Conservation (phyloP, 1,140 invertebrate species). For the Littorina saxatilis region DNA sequence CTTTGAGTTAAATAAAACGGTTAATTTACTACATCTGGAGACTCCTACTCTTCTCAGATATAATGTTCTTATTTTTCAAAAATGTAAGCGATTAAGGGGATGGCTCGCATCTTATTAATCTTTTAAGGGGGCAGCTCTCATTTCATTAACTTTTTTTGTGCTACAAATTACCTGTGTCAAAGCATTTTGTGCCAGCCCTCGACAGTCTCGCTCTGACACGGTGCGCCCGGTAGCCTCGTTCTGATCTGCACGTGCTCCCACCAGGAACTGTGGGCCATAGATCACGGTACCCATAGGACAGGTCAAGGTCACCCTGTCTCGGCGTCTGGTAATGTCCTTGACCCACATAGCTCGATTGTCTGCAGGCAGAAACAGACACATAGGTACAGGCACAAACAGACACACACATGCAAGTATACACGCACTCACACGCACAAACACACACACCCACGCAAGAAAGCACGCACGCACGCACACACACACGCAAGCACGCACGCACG, state of each 20-base stretch:
- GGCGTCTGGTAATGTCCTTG: conserved; percentile 25
- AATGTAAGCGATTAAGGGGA: neutral
- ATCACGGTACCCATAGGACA: conserved; percentile 38
- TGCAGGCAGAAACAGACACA: neutral
- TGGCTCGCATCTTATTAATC: neutral
- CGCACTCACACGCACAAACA: conserved; percentile 6
- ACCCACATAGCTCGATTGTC: neutral
- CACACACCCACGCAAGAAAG: neutral
- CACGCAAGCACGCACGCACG: neutral
- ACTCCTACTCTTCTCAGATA: neutral
- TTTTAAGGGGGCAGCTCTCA: too few relatives aligned
- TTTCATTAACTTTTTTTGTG: too few relatives aligned
- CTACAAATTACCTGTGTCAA: neutral
- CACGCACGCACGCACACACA: neutral
- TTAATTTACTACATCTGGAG: neutral
- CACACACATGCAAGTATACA: conserved; percentile 7
- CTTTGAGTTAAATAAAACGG: neutral
- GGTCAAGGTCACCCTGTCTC: conserved; percentile 29
- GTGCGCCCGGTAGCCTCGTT: neutral
- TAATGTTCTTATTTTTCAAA: neutral
- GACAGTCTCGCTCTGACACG: neutral
- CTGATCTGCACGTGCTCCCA: neutral
- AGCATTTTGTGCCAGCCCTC: neutral
- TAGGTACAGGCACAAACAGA: neutral
- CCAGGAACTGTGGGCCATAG: conserved; percentile 32